Base-by-base conservation (phyloP, 2,888 invertebrate species). In the Ophioninae sp. region DNA sequence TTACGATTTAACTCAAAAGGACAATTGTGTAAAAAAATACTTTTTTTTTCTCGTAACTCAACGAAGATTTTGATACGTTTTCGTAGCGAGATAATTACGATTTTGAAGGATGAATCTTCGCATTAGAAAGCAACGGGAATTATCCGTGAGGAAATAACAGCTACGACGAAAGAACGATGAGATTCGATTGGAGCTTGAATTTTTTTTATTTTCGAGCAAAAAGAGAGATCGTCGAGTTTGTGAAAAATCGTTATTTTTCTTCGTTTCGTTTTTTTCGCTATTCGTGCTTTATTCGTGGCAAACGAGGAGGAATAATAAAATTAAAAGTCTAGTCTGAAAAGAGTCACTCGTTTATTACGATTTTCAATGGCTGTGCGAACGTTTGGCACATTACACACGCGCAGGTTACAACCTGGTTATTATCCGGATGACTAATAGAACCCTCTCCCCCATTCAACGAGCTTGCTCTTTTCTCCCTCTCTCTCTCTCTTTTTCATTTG, bases 351-450 rank as follows among this genome's bases (percentile, higher is more conserved):
- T 64, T 64, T 64, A 64, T 74, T 64, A 30, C 64, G n/a, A 37
- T 37, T 65, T 75, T 65, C 22, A 64, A 64, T 56, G 64, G 64
- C 51, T 37, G 39, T 61, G 20, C 61, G 44, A 68, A 22, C 58
- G 77, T 69, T 69, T 71, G 30, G 61, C 44, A 51, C 61, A 65
- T 65, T 51, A 61, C 69, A 41, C 51, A 37, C 39, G 64, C 30
- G 65, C 71, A 72, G 22, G 79, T 72, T 81, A 71, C 61, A 44
- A 72, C 67, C 76, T 68, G 78, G 59, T 76, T 82, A 64, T 82
- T 74, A 78, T 64, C 73, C 73, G 68, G 73, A 73, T 82, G 73
- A 82, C 82, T 78, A 78, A 82, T 82, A 73, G 79, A 74, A 69
- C 44, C 71, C 69, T 71, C 39, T 71, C 63, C 56, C 44, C 22